Evolutionary conservation across 2,113 vertebrate genomes (phyloP).

Genomic region (Stigmatopora nigra): DNA sequence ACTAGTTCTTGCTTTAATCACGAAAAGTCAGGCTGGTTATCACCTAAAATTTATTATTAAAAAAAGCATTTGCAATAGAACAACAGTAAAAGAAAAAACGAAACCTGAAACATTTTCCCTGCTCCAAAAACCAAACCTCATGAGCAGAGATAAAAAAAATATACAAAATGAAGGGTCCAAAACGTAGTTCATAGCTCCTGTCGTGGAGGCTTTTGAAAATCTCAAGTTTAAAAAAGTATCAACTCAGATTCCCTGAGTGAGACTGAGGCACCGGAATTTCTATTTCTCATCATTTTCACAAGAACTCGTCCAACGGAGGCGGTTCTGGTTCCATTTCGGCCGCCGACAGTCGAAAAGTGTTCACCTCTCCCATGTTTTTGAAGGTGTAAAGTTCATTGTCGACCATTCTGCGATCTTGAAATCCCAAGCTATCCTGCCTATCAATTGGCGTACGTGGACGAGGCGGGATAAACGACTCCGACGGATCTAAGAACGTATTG

Average conservation of each 20-base stretch:
- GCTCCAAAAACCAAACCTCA: conserved; percentile 12
- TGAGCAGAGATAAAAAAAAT: conserved; percentile 17
- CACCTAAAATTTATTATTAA: conserved; percentile 50
- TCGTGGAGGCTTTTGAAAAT: conserved; percentile 11
- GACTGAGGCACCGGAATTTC: conserved; percentile 13
- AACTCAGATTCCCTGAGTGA: conserved; percentile 28
- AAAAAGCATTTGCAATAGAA: conserved; percentile 34
- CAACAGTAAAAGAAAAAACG: conserved; percentile 6
- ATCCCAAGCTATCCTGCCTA: conserved; percentile 60
- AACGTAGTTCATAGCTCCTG: conserved; percentile 6
- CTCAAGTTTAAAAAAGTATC: neutral
- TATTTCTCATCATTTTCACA: conserved; percentile 27
- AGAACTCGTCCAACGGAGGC: conserved; percentile 29
- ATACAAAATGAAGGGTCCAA: conserved; percentile 7
- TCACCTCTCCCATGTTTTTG: conserved; percentile 58
- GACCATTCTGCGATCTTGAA: conserved; percentile 65
- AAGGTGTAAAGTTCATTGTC: conserved; percentile 80
- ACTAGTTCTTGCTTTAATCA: conserved; percentile 1
- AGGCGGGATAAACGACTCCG: conserved; percentile 64
- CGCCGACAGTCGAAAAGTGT: conserved; percentile 57
- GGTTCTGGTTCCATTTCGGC: conserved; percentile 24
- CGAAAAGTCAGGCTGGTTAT: neutral
- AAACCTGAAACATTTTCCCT: conserved; percentile 1
- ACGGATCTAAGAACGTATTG: conserved; percentile 71
- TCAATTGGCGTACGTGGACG: conserved; percentile 71